Evolutionary conservation across 1,140 invertebrate species (phyloP).

Genomic region (Cotesia typhae): DNA sequence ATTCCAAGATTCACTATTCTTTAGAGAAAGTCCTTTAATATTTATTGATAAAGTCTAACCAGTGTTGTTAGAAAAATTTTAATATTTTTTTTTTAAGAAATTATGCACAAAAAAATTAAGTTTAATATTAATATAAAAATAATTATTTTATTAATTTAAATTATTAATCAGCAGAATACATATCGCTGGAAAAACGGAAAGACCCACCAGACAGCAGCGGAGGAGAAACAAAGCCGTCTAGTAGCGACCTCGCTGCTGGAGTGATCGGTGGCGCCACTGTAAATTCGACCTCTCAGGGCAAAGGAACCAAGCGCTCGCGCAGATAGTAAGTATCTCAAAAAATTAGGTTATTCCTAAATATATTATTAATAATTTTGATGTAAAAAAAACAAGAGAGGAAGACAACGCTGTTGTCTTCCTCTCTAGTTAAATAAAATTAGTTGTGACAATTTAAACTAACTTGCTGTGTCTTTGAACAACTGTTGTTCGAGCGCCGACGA

Average conservation of each 20-base stretch:
- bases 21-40: not conserved
- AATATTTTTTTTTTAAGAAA: too few species aligned
- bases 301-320: slow-evolving; percentile 76
- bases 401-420: slow-evolving; percentile 26
- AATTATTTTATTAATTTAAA: slow-evolving; percentile 6
- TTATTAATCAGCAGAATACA: slow-evolving; percentile 62
- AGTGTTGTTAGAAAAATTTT: too few species aligned
- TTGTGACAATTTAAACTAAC: slow-evolving; percentile 51
- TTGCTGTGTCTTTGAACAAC: slow-evolving; percentile 62
- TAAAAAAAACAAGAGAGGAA: too few species aligned
- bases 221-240: slow-evolving; percentile 78
- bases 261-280: slow-evolving; percentile 67
- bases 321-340: slow-evolving; percentile 75
- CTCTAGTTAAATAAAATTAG: slow-evolving; percentile 21
- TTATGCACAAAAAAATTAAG: too few species aligned
- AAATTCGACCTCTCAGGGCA: slow-evolving; percentile 68
- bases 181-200: slow-evolving; percentile 84
- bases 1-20: not conserved
- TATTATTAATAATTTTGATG: too few species aligned
- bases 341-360: slow-evolving; percentile 27
- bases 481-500: slow-evolving; percentile 80
- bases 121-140: too few species aligned
- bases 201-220: slow-evolving; percentile 76
- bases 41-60: too few species aligned
- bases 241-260: slow-evolving; percentile 65